Conservation (phyloP, 2,113 vertebrate species). For the Cavia porcellus region DNA sequence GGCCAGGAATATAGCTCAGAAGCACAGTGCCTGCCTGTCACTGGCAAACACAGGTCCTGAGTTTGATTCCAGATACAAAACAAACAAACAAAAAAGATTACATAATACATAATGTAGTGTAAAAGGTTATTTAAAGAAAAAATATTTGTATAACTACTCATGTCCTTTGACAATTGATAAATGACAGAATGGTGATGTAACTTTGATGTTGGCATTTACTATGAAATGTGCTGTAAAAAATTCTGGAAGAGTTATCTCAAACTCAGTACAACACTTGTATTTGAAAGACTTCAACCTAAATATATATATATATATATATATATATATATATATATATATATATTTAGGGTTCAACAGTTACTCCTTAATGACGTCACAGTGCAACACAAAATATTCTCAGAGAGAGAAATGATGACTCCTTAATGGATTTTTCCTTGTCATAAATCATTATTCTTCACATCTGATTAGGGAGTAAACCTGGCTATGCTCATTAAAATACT, state of each 20-base stretch:
- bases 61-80: too few relatives aligned
- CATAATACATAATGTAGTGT: background rate
- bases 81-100: background rate
- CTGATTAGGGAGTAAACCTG: background rate
- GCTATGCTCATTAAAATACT: background rate
- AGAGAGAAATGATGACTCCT: background rate
- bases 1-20: too few relatives aligned
- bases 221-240: background rate
- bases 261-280: background rate
- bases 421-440: background rate
- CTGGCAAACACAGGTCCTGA: too few relatives aligned
- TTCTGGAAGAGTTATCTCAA: background rate
- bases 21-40: too few relatives aligned
- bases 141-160: background rate
- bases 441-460: background rate
- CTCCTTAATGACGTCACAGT: background rate
- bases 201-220: background rate
- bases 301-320: too few relatives aligned
- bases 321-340: background rate
- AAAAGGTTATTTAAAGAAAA: background rate
- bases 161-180: background rate
- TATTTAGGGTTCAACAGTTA: background rate
- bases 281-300: background rate
- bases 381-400: background rate
- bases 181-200: background rate